Conservation (phyloP, 2,797 vertebrate species). For the Anas flavirostris region DNA sequence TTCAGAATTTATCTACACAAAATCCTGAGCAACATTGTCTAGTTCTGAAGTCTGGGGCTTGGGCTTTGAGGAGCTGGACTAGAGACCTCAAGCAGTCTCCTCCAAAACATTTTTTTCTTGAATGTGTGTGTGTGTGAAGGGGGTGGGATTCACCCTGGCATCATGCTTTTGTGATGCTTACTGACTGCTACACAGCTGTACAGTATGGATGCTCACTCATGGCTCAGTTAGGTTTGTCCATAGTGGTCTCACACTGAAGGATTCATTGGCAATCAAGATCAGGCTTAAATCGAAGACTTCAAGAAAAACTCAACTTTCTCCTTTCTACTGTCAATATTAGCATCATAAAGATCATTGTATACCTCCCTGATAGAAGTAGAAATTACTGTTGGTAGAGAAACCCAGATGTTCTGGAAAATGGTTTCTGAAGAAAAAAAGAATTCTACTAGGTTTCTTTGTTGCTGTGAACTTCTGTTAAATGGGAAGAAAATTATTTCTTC, state of each 20-base stretch:
- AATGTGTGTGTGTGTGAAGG: neutral
- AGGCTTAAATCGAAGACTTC: neutral
- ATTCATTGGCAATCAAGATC: neutral
- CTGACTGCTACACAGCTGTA: neutral
- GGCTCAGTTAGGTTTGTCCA: neutral
- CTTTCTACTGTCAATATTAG: neutral
- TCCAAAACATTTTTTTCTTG: neutral
- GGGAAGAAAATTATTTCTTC: slow-evolving; percentile 22
- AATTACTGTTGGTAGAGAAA: neutral
- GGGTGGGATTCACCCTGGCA: neutral
- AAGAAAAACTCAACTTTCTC: neutral
- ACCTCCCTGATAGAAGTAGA: neutral
- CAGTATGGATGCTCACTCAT: neutral
- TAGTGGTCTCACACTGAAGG: neutral
- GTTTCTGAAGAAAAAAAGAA: neutral
- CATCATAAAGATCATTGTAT: neutral
- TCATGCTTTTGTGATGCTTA: neutral
- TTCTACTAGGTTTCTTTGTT: neutral
- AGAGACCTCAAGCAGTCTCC: neutral
- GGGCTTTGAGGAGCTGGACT: neutral
- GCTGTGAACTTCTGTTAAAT: slow-evolving; percentile 31
- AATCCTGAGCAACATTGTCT: neutral
- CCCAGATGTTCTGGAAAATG: neutral
- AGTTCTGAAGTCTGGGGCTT: neutral
- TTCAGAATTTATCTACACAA: neutral